Percentiles rank a stretch among this genome's conserved stretches.
Evolutionary conservation across 2,113 vertebrate species (phyloP).

Genomic region (Cyprinodon variegatus): DNA sequence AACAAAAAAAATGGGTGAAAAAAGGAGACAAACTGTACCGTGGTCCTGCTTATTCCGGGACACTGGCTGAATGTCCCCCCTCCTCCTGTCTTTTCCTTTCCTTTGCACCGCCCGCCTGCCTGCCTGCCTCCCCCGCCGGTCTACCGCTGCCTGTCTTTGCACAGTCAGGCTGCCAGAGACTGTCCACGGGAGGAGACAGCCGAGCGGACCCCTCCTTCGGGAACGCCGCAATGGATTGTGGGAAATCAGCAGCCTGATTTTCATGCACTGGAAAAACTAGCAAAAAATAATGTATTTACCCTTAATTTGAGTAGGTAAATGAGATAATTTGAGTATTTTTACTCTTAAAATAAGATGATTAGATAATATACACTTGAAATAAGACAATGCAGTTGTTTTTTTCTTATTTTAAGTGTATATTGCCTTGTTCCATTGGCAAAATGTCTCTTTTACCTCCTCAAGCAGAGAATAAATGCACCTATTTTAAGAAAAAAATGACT

Average conservation of each 20-base stretch:
- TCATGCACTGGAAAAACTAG: not conserved
- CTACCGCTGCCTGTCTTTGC: constrained; percentile 45
- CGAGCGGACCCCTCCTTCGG: not conserved
- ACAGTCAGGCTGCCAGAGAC: constrained; percentile 59
- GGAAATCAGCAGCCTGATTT: constrained; percentile 20
- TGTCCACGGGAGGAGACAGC: not conserved
- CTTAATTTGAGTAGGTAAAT: no score
- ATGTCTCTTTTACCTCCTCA: no score
- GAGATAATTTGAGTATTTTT: not conserved
- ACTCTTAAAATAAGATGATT: no score
- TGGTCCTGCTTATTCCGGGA: constrained; percentile 65
- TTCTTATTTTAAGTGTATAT: no score
- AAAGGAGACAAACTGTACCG: constrained; percentile 45
- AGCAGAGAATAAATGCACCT: no score
- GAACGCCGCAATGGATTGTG: constrained; percentile 57
- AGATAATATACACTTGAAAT: no score
- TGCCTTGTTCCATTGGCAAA: no score
- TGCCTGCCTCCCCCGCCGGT: constrained; percentile 66
- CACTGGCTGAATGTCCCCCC: constrained; percentile 57
- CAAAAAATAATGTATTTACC: not conserved
- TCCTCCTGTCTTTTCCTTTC: constrained; percentile 33
- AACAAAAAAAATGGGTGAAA: not conserved
- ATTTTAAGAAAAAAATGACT: no score
- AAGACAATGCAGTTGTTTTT: no score
- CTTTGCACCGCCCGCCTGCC: constrained; percentile 57